Base-by-base conservation (phyloP, 2,113 vertebrate species). In the Cromileptes altivelis region DNA sequence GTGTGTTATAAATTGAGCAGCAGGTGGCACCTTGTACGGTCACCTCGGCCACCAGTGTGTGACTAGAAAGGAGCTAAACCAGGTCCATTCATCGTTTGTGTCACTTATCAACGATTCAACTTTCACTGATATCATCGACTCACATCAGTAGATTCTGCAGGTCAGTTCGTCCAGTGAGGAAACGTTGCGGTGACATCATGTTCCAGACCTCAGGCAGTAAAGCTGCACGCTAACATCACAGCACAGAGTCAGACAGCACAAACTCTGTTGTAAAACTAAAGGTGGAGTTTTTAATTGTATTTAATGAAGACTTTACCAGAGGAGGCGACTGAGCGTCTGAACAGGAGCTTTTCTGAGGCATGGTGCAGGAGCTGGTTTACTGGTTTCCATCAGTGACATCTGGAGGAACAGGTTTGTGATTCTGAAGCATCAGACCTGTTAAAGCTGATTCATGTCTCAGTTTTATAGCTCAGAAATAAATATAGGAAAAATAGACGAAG, bases 171-270 rank as follows among this genome's bases (percentile, higher is more conserved):
- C 33, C 33, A 63, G 45, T 18, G 71, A 53, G 67, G 65, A 64
- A 79, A 69, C 88, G 27, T 50, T 27, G 62, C 50, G 0, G 58
- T 11, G 17, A 30, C 57, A 55, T 61, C 21, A 72, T 75, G 74
- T 68, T 50, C 4, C 33, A 37, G 33, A 56, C 12, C 25, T 45
- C 49, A 58, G 58, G 76, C 30, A 76, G 72, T 50, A 80, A 47
- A 37, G 33, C 80, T 69, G 56, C 65, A 47, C 21, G 19, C 21
- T 25, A 67, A 68, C 56, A 37, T 37, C 50, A 15, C 21, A 57
- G 68, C 42, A 80, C 63, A 75, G 33, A 47, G 47, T 18, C 40
- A 6, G 45, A 19, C 19, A 65, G 58, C 37, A 42, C 33, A 9
- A 17, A 4, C 56, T 58, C 70, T 50, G 27, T 17, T 21, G 3